These are phyloP conservation scores for Alaudala cheleensis DNA, from an alignment of 2,113 vertebrate species.

Conservation along the genomic window DNA sequence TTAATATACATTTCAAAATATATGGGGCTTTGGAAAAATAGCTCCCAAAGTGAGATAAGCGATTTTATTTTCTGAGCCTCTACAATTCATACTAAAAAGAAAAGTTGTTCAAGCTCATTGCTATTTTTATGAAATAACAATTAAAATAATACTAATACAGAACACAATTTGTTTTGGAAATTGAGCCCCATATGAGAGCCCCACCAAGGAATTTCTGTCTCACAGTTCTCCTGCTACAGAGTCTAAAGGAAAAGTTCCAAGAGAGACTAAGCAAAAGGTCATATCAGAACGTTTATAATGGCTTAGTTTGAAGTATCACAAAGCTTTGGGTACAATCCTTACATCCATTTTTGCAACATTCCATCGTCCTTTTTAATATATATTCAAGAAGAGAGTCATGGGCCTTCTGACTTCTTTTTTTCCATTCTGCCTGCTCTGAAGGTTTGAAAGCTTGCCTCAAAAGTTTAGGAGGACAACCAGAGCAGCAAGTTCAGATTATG, in stretches of 20 bases:
- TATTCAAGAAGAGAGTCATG: not conserved
- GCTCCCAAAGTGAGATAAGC: not conserved
- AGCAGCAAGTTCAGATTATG: not conserved
- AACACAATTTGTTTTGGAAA: not conserved
- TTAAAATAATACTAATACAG: not conserved
- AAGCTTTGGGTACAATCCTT: not conserved
- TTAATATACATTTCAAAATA: not conserved
- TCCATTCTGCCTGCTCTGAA: not conserved
- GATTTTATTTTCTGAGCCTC: not conserved
- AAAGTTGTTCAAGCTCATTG: not conserved
- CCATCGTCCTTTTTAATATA: not conserved
- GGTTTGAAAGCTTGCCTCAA: not conserved
- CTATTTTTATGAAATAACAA: not conserved
- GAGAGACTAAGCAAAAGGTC: not conserved
- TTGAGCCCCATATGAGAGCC: not conserved
- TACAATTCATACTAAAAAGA: not conserved
- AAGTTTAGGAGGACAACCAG: slow-evolving; percentile 20
- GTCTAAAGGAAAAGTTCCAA: not conserved
- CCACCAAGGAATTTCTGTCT: not conserved
- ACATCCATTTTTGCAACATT: slow-evolving; percentile 16
- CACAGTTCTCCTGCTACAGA: not conserved
- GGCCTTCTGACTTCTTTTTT: slow-evolving; percentile 8
- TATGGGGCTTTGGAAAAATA: not conserved
- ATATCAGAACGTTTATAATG: not conserved
- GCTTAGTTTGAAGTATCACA: not conserved